Conservation (phyloP, 2,797 vertebrate genomes). For the Ara ararauna region DNA sequence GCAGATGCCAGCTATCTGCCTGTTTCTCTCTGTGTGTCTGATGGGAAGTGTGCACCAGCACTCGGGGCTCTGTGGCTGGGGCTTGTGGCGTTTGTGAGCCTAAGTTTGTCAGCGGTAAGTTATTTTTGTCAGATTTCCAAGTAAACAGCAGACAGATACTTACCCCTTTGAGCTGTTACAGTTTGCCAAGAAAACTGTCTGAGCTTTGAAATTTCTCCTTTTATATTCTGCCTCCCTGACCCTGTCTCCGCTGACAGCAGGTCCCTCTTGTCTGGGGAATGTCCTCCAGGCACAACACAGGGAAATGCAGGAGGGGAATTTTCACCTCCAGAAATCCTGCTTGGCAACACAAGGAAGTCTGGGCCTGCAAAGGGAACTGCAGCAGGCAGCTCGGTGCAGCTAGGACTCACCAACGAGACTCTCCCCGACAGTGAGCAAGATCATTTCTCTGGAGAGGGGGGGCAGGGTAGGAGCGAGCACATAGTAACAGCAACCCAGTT, state of each 20-base stretch:
- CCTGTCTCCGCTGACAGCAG: not conserved
- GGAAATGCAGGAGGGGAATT: not conserved
- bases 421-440: not conserved
- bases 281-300: not conserved
- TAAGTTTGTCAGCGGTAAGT: not conserved
- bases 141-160: constrained; percentile 29
- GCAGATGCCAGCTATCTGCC: not conserved
- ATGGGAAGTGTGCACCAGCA: not conserved
- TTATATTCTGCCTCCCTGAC: constrained; percentile 38
- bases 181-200: constrained; percentile 32
- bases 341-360: not conserved
- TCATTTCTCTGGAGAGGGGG: not conserved
- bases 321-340: constrained; percentile 28
- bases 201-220: constrained; percentile 37
- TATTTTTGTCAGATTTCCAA: constrained; percentile 16
- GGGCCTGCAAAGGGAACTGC: not conserved
- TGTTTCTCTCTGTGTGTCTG: not conserved
- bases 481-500: accelerated
- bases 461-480: not conserved
- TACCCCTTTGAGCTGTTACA: not conserved
- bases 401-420: accelerated
- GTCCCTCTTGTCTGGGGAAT: not conserved
- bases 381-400: not conserved
- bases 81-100: not conserved
- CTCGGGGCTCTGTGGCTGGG: not conserved